Conservation (phyloP, 2,113 vertebrate genomes). For the Nerophis lumbriciformis region DNA sequence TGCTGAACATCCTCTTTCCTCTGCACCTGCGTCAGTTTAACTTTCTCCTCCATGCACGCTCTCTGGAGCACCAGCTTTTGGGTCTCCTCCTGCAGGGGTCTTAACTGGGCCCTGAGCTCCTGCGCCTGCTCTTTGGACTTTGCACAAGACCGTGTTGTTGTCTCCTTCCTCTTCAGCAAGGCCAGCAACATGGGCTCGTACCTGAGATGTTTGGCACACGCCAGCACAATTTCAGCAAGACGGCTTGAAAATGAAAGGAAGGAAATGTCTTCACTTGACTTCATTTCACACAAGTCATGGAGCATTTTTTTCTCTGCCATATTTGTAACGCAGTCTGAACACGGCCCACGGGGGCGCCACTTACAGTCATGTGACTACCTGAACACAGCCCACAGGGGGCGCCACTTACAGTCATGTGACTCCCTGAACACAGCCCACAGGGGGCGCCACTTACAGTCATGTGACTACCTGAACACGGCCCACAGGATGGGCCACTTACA, state of each 20-base stretch:
- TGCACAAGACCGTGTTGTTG: conserved; percentile 68
- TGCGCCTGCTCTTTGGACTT: conserved; percentile 78
- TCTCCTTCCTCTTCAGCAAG: conserved; percentile 80
- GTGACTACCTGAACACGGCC: background rate
- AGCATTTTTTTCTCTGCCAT: too few relatives aligned
- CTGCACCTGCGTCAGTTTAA: conserved; percentile 74
- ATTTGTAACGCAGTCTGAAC: too few relatives aligned
- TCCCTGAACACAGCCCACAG: conserved; percentile 40
- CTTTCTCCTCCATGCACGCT: conserved; percentile 82
- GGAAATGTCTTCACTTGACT: too few relatives aligned
- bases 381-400: too few relatives aligned
- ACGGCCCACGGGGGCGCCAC: too few relatives aligned
- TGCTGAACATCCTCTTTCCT: conserved; percentile 78
- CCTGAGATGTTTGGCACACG: conserved; percentile 20
- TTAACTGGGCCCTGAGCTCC: conserved; percentile 75
- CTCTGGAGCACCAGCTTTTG: conserved; percentile 76
- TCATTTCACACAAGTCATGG: too few relatives aligned
- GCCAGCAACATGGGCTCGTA: conserved; percentile 83
- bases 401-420: background rate
- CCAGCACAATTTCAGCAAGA: too few relatives aligned
- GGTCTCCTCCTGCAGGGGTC: conserved; percentile 78
- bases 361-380: conserved; percentile 43
- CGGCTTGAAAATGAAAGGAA: too few relatives aligned
- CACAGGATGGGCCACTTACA: too few relatives aligned
- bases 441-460: background rate